Base-by-base conservation (phyloP, 23 tunicate genomes). In the Botrylloides violaceus region DNA sequence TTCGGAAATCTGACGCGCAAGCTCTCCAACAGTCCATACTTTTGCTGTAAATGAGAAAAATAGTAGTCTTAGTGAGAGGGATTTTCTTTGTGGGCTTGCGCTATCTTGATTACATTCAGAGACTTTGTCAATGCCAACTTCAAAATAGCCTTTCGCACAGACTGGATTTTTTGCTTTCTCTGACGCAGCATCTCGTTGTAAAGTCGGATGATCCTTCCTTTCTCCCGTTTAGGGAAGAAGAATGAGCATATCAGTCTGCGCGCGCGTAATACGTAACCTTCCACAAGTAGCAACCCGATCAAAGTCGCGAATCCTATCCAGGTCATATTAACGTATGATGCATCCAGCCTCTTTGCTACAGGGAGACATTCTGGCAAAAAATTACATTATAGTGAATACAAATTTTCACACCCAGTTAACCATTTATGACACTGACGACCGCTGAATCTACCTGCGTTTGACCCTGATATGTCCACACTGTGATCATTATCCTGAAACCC, bases 101-200 rank as follows among this genome's bases (percentile, higher is more conserved):
- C n/a, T n/a, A n/a, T n/a, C n/a, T 43, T 43, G 12, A 59, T 59
- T 66, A 86, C 95, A 32, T 66, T 71, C 27, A 87, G 74, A n/a
- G 70, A 64, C 24, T 65, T 59, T 29, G 71, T 87, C 32, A 78
- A 33, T 4, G 95, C 86, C 73, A 87, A 49, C 61, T 87, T 87
- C 71, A 43, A 72, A 36, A 87, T 81, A 12, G 86, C 61, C 71
- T 66, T 49, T 22, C 82, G 37, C 35, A 80, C 82, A 34, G 72
- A 71, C 18, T 24, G 34, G 21, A 87, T 34, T 18, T 76, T 74
- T 38, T 87, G 73, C 68, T 87, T 87, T 29, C 86, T 50, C 25
- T 78, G 79, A 55, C 95, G 83, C 75, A 87, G 48, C 34, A 87
- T 75, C 73, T 87, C 86, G 79, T 80, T 81, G 50, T 87, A 87